Evolutionary conservation across 2,113 vertebrate genomes (phyloP), one percentile per base, ranked within the genome.

Genomic region (Etia nguti): DNA sequence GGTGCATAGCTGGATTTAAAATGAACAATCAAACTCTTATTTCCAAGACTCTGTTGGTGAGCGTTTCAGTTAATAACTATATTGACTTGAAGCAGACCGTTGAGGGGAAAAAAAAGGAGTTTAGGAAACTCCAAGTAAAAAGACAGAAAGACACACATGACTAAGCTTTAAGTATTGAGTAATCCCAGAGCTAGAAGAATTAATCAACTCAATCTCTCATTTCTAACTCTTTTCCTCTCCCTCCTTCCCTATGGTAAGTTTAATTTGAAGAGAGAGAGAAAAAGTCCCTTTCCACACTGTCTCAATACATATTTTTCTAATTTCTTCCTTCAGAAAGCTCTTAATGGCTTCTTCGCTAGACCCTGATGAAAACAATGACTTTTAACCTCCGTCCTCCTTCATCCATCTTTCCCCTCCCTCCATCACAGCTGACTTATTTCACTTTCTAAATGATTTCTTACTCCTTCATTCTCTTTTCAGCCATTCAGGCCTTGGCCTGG

Each of bases 341-440:
- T 95, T 94, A 96, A 96, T 96, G 91, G 95, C 85, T 95, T 96
- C 91, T 90, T 84, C 46, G 80, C 87, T 43, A 87, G 86, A 93
- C 91, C 86, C 90, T 91, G 91, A 95, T 95, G 95, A 96, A 96
- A 95, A 96, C 95, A 96, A 96, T 95, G 94, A 95, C 93, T 96
- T 96, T 93, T 93, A 94, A 94, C 93, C 92, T 92, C 84, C 89
- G 80, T 84, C 82, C 86, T 22, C 80, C 83, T 87, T 70, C 88
- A 68, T 77, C 89, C 43, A 26, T 82, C 82, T 80, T 36, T 20
- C 83, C 84, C 38, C 84, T 79, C 81, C 79, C 86, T 90, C 84
- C 90, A 93, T 93, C 91, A 73, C 86, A 92, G 88, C 83, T 73
- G 84, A 94, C 93, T 96, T 95, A 94, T 95, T 97, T 95, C 89